Evolutionary conservation across 2,797 vertebrate species (phyloP).

Genomic region (Sebastes flavidus): DNA sequence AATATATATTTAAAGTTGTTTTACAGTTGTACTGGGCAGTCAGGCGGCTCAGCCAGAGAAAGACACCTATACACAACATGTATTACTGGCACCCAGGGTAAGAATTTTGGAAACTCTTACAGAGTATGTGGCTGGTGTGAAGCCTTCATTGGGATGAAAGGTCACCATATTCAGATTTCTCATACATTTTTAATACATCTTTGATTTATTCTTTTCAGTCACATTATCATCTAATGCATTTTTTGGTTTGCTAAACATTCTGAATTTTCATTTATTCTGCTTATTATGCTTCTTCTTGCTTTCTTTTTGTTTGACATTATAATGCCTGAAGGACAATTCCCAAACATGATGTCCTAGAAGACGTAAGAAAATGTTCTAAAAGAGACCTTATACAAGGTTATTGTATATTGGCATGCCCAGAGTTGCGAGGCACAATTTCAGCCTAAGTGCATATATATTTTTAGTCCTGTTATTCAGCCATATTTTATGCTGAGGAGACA

Average conservation of each 20-base stretch:
- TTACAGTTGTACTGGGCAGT: neutral
- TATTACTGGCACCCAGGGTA: neutral
- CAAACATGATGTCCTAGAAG: neutral
- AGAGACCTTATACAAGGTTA: neutral
- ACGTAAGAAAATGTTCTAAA: neutral
- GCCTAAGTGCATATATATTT: neutral
- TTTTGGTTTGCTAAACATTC: neutral
- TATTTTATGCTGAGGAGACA: neutral
- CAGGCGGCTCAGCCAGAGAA: neutral
- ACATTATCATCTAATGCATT: neutral
- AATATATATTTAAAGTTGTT: neutral
- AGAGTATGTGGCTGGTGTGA: neutral
- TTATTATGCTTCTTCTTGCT: neutral
- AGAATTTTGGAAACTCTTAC: neutral
- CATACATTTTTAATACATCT: neutral
- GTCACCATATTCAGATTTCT: neutral
- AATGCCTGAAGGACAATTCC: neutral
- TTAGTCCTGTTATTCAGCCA: neutral
- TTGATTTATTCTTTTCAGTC: neutral
- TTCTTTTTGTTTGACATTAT: neutral
- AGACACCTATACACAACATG: neutral
- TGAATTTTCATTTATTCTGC: neutral
- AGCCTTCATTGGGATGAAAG: neutral
- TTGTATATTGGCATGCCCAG: neutral
- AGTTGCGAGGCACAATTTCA: neutral